These are phyloP conservation scores for Yponomeuta plumbellus DNA, from an alignment of 2,888 invertebrate genomes.

Conservation along the genomic window DNA sequence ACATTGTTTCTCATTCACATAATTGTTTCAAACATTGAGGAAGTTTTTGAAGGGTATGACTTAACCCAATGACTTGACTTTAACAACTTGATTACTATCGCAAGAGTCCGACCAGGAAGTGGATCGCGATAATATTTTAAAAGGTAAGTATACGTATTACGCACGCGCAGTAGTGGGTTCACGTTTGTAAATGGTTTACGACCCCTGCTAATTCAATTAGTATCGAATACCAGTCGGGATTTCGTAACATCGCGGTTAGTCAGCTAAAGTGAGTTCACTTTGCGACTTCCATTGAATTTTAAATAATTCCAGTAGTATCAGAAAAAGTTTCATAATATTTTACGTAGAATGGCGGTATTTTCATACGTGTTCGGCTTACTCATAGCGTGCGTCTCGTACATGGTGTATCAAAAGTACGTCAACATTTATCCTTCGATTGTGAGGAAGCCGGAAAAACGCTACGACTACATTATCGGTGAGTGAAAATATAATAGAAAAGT, in stretches of 20 bases:
- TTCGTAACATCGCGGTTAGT: conserved; percentile 35
- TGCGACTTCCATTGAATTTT: not conserved
- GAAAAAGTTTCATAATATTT: conserved; percentile 2
- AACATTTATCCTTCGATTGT: conserved; percentile 50
- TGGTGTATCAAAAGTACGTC: conserved; percentile 53
- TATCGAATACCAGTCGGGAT: conserved; percentile 29
- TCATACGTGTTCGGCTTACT: conserved; percentile 48
- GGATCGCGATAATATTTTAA: no score
- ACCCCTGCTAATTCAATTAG: conserved; percentile 65
- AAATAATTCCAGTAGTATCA: conserved; percentile 11
- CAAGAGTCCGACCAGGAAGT: no score
- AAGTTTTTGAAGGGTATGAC: no score
- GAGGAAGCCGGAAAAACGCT: conserved; percentile 51
- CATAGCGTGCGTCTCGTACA: conserved; percentile 48
- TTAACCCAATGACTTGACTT: no score
- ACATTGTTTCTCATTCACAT: conserved; percentile 36
- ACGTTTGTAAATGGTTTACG: conserved; percentile 28
- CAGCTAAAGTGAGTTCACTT: conserved; percentile 25
- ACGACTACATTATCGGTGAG: conserved; percentile 69
- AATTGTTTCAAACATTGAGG: no score
- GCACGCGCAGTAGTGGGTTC: not conserved
- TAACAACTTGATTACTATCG: no score
- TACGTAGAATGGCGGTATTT: conserved; percentile 42
- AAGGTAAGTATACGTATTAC: no score
- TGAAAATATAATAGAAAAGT: conserved; percentile 3